Evolutionary conservation across 2,797 vertebrate genomes (phyloP).

Genomic region (Arvicola amphibius): DNA sequence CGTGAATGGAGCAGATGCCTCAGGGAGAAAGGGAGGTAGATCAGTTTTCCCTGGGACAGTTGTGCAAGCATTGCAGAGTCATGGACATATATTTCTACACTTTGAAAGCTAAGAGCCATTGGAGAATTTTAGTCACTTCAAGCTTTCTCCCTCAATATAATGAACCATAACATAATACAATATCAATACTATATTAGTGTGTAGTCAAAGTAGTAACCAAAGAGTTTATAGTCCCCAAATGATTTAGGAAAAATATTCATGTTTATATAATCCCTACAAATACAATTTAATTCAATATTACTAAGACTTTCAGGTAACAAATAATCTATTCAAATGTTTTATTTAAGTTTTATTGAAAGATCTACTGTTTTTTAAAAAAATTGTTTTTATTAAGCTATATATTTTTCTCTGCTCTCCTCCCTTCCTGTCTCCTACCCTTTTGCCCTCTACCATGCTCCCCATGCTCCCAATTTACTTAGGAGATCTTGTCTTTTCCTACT

Average conservation of each 20-base stretch:
- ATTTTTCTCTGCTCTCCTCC: no score
- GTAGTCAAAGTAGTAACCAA: neutral
- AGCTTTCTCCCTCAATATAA: neutral
- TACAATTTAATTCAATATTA: neutral
- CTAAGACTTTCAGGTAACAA: slow-evolving; percentile 6
- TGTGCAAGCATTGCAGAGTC: slow-evolving; percentile 4
- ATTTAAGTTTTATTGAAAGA: neutral
- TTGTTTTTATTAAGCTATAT: no score
- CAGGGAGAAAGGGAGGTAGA: slow-evolving; percentile 13
- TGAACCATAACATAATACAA: neutral
- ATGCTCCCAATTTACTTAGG: no score
- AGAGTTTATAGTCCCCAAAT: neutral
- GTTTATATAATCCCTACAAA: neutral
- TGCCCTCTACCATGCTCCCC: no score
- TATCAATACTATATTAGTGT: neutral
- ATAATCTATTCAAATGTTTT: neutral
- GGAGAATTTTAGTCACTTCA: neutral
- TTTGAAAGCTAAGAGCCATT: slow-evolving; percentile 51
- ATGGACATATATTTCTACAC: slow-evolving; percentile 7
- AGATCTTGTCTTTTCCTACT: no score
- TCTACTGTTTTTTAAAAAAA: neutral
- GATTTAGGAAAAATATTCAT: neutral
- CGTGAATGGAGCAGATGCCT: slow-evolving; percentile 54
- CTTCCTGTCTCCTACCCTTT: no score
- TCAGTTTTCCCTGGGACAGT: slow-evolving; percentile 6